Base-by-base conservation (phyloP, 2,113 vertebrate genomes). In the Proterorhinus semilunaris region DNA sequence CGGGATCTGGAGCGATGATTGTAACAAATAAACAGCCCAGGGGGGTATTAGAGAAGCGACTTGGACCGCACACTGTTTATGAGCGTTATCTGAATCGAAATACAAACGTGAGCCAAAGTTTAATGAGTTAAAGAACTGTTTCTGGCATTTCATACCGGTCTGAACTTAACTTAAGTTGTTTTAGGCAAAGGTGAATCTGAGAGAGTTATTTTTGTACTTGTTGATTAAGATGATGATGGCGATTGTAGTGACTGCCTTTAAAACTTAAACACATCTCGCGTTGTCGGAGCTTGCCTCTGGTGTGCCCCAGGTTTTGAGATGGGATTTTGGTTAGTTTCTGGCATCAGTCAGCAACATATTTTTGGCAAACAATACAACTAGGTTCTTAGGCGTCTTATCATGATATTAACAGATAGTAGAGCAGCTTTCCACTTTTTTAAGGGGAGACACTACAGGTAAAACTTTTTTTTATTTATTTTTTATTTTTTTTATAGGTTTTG, bases 1-100 rank as follows among this genome's bases (percentile, higher is more conserved):
- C 48, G 54, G 68, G 61, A 72, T 27, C 12, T 17, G 66, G 27
- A 72, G 51, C 1, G 27, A 59, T 72, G 72, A 81, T 76, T 68
- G 55, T 55, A 74, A 16, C 58, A 72, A 75, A 81, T 62, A 70
- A 74, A 76, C 72, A 74, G 65, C 73, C 63, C 54, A 11, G 6
- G 36, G 74, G 71, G 51, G 53, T 59, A 71, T 85, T 83, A 75
- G 44, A 50, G 74, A 2, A 1, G n/a, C 45, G 15, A 66, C 27
- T 36, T 53, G 48, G 67, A 11, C 48, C 5, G 1, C 61, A 8
- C 16, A 75, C 62, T 54, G 52, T n/a, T 55, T 47, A 43, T 42
- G 49, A 8, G 42, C 54, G 64, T 75, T 36, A 73, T 64, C 48
- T 64, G 51, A 42, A 76, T 42, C 50, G 17, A 21, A 66, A 75